Evolutionary conservation across 1,140 invertebrate genomes (phyloP), one percentile per base, ranked within the genome.

Genomic region (Lanistes nyassanus): DNA sequence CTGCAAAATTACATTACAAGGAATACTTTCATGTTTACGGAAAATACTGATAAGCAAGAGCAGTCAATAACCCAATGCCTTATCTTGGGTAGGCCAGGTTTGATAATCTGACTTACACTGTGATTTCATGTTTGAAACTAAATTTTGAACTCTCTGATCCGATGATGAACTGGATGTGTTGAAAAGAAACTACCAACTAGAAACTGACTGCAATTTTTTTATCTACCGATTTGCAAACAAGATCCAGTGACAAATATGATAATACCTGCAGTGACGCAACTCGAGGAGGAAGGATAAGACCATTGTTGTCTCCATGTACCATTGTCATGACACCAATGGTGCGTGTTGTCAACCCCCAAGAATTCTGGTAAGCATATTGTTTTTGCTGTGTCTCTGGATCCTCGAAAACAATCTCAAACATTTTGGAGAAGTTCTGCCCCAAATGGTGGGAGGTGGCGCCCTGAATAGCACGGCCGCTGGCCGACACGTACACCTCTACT

Each of bases 351-450:
- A 99, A 84, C 47, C 98, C 98, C 98, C 98, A 99, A 0, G 97
- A 99, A 89, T 99, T 99, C 89, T 99, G 98, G 89, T 93, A 99
- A 6, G 97, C 96, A 88, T 92, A 98, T 60, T 87, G 67, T 82
- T 93, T 92, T 85, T 97, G 97, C 84, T 97, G 94, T 11, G 95
- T 97, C 77, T 95, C 94, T 4, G 95, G 96, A 88, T 98, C 94
- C 89, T 99, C 97, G 85, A 94, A 97, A 9, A 94, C 92, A 77
- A 99, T 98, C 79, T 99, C 96, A 91, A 99, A 99, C 97, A 99
- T 99, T 90, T 98, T 98, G 0, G 97, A 98, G 87, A 99, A 99
- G 89, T 99, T 99, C 90, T 99, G 98, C 26, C 79, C 98, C 34
- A 99, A 90, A 89, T 98, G 96, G 91, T 99, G 98, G 76, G 97